Evolutionary conservation across 2,888 invertebrate species (phyloP).

Genomic region (Cactoblastis cactorum): DNA sequence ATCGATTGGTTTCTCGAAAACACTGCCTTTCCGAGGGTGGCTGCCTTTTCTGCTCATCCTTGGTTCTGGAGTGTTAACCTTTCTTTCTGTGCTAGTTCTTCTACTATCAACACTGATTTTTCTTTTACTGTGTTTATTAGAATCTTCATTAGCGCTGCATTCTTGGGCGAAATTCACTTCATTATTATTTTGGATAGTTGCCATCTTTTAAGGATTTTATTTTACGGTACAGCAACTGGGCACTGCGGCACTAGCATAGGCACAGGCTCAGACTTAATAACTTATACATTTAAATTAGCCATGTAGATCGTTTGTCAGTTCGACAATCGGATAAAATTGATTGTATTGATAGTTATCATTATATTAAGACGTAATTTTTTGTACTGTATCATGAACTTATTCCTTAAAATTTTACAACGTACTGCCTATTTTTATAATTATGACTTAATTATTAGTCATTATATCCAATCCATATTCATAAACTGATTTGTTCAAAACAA

Average conservation of each 20-base stretch:
- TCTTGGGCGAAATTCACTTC: not conserved
- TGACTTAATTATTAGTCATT: no score
- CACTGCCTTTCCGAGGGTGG: not conserved
- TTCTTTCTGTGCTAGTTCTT: conserved; percentile 4
- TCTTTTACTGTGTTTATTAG: not conserved
- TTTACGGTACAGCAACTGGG: not conserved
- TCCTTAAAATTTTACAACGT: no score
- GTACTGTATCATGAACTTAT: not conserved
- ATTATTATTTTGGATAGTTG: not conserved
- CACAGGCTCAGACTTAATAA: not conserved
- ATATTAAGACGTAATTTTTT: not conserved
- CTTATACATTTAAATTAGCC: not conserved
- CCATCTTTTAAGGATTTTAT: not conserved
- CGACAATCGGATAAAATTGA: not conserved
- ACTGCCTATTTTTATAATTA: no score
- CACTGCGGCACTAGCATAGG: not conserved
- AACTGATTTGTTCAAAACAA: no score
- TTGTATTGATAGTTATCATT: not conserved
- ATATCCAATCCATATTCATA: no score
- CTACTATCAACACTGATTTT: not conserved
- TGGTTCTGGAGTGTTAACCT: not conserved
- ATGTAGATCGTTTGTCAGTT: not conserved
- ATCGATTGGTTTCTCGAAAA: conserved; percentile 25
- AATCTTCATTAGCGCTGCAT: not conserved
- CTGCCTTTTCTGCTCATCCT: not conserved